Evolutionary conservation across 2,113 vertebrate genomes (phyloP).

Genomic region (Zosterops lateralis): DNA sequence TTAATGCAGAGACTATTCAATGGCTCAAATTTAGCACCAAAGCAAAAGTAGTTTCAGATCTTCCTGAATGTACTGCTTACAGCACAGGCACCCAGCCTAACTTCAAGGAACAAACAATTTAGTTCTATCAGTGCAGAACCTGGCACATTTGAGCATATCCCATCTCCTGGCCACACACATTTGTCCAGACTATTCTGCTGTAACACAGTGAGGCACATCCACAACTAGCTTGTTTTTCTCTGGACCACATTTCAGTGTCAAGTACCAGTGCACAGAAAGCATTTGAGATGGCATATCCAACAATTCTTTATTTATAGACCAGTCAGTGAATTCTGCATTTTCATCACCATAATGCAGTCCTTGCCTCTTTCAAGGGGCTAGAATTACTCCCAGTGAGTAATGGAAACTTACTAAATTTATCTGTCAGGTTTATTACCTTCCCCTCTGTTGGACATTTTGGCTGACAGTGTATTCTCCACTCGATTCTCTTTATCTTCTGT

Average conservation of each 20-base stretch:
- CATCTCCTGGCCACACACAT: not conserved
- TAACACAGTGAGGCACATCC: not conserved
- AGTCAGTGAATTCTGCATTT: not conserved
- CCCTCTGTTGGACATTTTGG: slow-evolving; percentile 69
- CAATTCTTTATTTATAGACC: not conserved
- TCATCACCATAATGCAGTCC: not conserved
- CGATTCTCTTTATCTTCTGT: slow-evolving; percentile 70
- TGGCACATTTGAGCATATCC: not conserved
- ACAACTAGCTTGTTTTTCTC: not conserved
- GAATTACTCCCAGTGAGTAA: not conserved
- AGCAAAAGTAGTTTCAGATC: not conserved
- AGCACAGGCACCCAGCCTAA: not conserved
- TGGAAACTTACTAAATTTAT: not conserved
- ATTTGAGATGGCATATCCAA: not conserved
- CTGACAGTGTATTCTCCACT: slow-evolving; percentile 36
- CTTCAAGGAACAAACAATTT: not conserved
- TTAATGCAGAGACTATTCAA: not conserved
- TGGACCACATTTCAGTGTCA: fast-evolving
- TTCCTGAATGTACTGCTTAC: not conserved
- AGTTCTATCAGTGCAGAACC: not conserved
- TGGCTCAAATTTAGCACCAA: not conserved
- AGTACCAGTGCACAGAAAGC: not conserved
- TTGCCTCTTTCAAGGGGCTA: not conserved
- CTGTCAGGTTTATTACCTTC: slow-evolving; percentile 64
- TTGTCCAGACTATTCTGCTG: not conserved